Evolutionary conservation across 2,888 invertebrate species (phyloP).

Genomic region (Cordilura impudica): DNA sequence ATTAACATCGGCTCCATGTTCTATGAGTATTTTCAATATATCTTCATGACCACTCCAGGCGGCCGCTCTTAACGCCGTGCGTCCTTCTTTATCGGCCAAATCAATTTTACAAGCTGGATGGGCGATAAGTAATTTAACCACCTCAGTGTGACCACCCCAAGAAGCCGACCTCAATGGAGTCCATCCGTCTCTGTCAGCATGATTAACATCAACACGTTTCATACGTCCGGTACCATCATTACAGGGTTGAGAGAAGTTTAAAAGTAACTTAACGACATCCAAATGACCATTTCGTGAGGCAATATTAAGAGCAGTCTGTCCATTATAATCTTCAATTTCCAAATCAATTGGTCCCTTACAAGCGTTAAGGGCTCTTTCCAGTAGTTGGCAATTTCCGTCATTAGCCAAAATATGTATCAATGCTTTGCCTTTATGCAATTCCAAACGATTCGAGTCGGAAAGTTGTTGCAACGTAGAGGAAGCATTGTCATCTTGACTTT

Average conservation of each 20-base stretch:
- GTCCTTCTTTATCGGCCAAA: slow-evolving; percentile 90
- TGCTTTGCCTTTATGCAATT: slow-evolving; percentile 81
- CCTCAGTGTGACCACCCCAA: slow-evolving; percentile 96
- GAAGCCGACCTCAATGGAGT: slow-evolving; percentile 94
- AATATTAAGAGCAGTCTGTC: slow-evolving; percentile 91
- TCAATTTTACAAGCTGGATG: slow-evolving; percentile 89
- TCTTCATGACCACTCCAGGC: slow-evolving; percentile 97
- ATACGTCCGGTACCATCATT: slow-evolving; percentile 75
- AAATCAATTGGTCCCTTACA: slow-evolving; percentile 79
- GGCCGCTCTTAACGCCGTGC: slow-evolving; percentile 93
- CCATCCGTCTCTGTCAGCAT: slow-evolving; percentile 92
- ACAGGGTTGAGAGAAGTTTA: slow-evolving; percentile 75
- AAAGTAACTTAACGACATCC: slow-evolving; percentile 83
- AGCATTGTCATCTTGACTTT: slow-evolving; percentile 77
- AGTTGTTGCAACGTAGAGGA: slow-evolving; percentile 76
- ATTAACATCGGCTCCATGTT: slow-evolving; percentile 88
- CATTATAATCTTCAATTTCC: slow-evolving; percentile 85
- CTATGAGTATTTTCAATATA: slow-evolving; percentile 86
- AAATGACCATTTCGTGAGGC: slow-evolving; percentile 89
- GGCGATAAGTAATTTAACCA: slow-evolving; percentile 87
- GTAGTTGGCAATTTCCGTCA: slow-evolving; percentile 85
- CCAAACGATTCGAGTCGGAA: slow-evolving; percentile 77
- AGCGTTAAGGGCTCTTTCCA: slow-evolving; percentile 83
- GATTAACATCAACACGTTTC: slow-evolving; percentile 84
- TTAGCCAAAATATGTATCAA: slow-evolving; percentile 87